A percentile compares a stretch with the other conserved stretches of the same genome.
Evolutionary conservation across 2,113 vertebrate genomes (phyloP).

Genomic region (Leiothrix lutea): DNA sequence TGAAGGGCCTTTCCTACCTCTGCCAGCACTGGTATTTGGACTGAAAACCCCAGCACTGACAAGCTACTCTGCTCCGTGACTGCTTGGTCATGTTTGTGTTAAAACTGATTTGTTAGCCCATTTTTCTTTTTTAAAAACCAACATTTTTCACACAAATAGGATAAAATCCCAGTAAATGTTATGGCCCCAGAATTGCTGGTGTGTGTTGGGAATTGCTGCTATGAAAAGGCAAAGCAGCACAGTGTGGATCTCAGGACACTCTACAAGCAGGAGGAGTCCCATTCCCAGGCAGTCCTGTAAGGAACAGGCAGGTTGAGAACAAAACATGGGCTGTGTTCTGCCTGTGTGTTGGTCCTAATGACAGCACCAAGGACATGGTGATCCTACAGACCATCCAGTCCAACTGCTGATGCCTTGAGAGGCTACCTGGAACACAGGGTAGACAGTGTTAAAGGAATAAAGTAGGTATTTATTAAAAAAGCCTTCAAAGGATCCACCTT

Average conservation of each 20-base stretch:
- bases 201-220: neutral
- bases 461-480: neutral
- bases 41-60: neutral
- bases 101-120: neutral
- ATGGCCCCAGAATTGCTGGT: accelerated
- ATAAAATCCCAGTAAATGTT: neutral
- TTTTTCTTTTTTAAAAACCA: neutral
- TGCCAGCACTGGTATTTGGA: neutral
- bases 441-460: neutral
- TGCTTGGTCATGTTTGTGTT: neutral
- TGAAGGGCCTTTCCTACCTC: neutral
- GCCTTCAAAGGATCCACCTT: neutral
- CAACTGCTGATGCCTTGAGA: neutral
- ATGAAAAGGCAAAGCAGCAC: neutral
- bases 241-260: accelerated
- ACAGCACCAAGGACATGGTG: neutral
- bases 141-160: neutral
- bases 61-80: neutral
- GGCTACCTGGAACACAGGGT: neutral
- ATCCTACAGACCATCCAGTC: neutral
- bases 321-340: accelerated
- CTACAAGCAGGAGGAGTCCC: neutral
- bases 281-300: neutral
- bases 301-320: neutral
- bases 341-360: neutral